Evolutionary conservation across 2,888 invertebrate species (phyloP), one percentile per base, ranked within the genome.

Genomic region (Marasmarcha lunaedactyla): DNA sequence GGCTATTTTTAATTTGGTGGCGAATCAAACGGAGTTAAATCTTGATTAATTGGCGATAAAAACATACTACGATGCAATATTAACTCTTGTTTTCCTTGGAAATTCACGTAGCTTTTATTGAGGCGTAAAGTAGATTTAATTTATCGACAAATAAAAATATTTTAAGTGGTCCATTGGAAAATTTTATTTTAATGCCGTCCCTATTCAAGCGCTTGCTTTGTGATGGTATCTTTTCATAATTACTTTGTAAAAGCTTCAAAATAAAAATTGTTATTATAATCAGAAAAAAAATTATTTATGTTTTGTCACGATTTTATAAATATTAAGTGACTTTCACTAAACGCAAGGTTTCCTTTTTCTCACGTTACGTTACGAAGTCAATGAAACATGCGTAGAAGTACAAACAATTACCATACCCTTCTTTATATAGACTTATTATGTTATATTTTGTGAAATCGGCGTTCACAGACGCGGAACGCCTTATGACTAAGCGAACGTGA

Each of bases 401-500:
- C 20, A 7, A 7, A 20, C 20, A 20, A 58, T 60, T 61, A 58
- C 60, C 54, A 59, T 61, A 64, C 65, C 65, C 62, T 63, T 66
- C 60, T 60, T 9, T 30, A 30, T 20, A 59, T 60, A 55, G 60
- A 61, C 55, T 57, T 59, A 55, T 57, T 59, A 64, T 54, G 56
- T 55, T 51, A 56, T 54, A 54, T 58, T 65, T 70, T 64, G 58
- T 62, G 62, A 61, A 65, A 66, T 59, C 54, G 60, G 63, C 58
- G 59, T 66, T 59, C 57, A 55, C 47, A 52, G 54, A 50, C 54
- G 54, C 54, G 54, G 72, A 73, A 74, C 71, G 67, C 71, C 71
- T 66, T 71, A 71, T 73, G 73, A 71, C 63, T 66, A 64, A 62
- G 61, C 47, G 50, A 57, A 79, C 79, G 79, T 79, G 79, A 76